Percentiles rank a stretch among this genome's conserved stretches.
Conservation (phyloP, 1,140 invertebrate genomes). For the Rhagoletis pomonella region DNA sequence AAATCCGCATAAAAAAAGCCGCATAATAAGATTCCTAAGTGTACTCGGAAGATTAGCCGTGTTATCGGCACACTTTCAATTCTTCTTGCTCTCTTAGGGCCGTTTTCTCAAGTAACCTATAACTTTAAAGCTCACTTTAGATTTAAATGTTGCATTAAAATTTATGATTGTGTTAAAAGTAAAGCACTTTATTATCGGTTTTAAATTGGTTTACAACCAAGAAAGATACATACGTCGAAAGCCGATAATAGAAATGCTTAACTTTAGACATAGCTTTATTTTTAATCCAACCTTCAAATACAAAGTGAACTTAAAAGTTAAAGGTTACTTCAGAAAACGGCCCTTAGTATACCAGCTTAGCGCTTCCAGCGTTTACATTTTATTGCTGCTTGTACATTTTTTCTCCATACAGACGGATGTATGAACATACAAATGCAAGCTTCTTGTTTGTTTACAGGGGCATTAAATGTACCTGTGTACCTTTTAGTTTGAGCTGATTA, state of each 20-base stretch:
- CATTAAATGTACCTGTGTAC: not conserved
- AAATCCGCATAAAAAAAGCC: not conserved
- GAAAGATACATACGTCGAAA: no score
- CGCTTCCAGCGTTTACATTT: not conserved
- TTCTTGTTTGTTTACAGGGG: not conserved
- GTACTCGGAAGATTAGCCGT: slow-evolving; percentile 3
- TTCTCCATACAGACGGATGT: no score
- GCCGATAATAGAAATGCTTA: no score
- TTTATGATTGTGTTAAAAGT: no score
- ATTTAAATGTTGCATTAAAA: no score
- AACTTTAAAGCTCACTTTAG: no score
- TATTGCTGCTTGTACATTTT: not conserved
- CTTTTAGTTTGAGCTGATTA: not conserved
- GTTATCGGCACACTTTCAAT: slow-evolving; percentile 39
- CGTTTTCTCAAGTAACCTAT: not conserved
- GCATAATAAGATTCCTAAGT: not conserved
- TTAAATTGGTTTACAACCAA: no score
- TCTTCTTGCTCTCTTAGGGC: not conserved
- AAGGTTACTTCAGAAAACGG: no score
- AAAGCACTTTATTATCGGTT: no score
- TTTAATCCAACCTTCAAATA: no score
- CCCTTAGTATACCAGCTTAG: not conserved
- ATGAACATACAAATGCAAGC: not conserved
- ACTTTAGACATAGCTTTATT: no score
- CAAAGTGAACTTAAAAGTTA: no score